These are phyloP conservation scores for Limnephilus lunatus DNA, from an alignment of 2,888 invertebrate species.

Conservation along the genomic window DNA sequence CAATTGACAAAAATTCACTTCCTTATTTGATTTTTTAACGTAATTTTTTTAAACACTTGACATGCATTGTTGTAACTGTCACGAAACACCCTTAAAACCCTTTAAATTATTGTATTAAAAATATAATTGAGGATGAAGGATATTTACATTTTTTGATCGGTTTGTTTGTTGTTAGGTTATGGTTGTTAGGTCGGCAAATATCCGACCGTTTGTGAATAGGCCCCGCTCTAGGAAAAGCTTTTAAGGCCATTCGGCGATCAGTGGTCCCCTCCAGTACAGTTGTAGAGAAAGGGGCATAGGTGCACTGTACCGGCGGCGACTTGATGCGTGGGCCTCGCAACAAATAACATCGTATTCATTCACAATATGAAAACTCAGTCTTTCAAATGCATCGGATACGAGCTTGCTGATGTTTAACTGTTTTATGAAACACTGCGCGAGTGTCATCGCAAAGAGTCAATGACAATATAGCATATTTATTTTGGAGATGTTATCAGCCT, in stretches of 20 bases:
- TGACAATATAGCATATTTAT: too few relatives aligned
- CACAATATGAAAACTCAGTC: not conserved
- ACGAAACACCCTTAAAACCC: not conserved
- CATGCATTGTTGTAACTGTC: not conserved
- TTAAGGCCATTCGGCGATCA: conserved; percentile 51
- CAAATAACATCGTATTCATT: not conserved
- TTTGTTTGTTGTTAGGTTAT: conserved; percentile 25
- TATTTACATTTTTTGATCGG: not conserved
- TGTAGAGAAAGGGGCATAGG: conserved; percentile 55
- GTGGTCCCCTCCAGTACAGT: conserved; percentile 44
- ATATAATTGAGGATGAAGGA: not conserved
- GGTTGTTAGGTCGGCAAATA: conserved; percentile 55
- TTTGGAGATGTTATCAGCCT: too few relatives aligned
- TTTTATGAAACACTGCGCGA: too few relatives aligned
- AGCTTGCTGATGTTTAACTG: not conserved
- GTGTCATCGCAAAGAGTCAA: too few relatives aligned
- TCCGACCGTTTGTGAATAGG: conserved; percentile 53
- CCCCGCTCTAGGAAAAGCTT: conserved; percentile 51
- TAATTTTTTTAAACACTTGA: not conserved
- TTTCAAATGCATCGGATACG: not conserved
- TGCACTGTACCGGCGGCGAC: not conserved
- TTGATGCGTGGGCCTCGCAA: not conserved
- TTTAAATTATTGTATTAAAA: not conserved
- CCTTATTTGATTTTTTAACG: too few relatives aligned
- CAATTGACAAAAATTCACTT: not conserved